A percentile compares a stretch with the other conserved stretches of the same genome.
These are phyloP conservation scores for Echinarachnius parma DNA, from an alignment of 53 echinoderm and acorn worm species.

Conservation along the genomic window DNA sequence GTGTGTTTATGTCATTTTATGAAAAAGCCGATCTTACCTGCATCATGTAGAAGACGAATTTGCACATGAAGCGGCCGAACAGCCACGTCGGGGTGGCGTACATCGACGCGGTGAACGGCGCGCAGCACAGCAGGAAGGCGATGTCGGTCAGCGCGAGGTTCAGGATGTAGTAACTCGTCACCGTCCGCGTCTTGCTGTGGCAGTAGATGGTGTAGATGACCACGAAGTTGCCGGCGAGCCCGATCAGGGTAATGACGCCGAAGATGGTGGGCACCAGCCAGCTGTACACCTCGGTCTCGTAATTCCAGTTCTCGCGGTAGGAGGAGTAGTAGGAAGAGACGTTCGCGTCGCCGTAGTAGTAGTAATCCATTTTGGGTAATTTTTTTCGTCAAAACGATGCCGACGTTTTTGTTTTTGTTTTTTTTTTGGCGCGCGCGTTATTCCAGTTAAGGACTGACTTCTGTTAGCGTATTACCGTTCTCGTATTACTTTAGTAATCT, in stretches of 20 bases:
- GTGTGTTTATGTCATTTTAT: not conserved
- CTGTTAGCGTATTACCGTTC: too few species aligned
- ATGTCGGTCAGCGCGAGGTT: slow-evolving; percentile 73
- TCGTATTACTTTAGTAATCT: too few species aligned
- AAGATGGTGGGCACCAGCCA: slow-evolving; percentile 68
- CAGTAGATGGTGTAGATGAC: slow-evolving; percentile 71
- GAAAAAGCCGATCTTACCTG: slow-evolving; percentile 37
- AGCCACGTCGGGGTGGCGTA: slow-evolving; percentile 68
- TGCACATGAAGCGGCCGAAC: slow-evolving; percentile 76
- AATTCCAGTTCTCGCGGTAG: too few species aligned
- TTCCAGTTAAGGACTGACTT: too few species aligned
- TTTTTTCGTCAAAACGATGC: too few species aligned
- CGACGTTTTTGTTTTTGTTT: too few species aligned
- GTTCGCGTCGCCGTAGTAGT: too few species aligned
- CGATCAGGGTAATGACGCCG: slow-evolving; percentile 58
- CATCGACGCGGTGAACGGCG: slow-evolving; percentile 65
- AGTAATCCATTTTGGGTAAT: too few species aligned
- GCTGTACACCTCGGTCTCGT: slow-evolving; percentile 43
- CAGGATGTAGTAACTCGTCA: slow-evolving; percentile 76
- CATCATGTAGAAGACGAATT: slow-evolving; percentile 75
- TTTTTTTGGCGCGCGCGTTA: too few species aligned
- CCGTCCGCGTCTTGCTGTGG: slow-evolving; percentile 67
- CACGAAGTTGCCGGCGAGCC: slow-evolving; percentile 68
- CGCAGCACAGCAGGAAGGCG: slow-evolving; percentile 69
- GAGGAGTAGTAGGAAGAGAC: too few species aligned